A percentile compares a stretch with the other conserved stretches of the same genome.
phyloP scores from a whole-genome alignment of 2,888 invertebrate species.

The Melieria crassipennis region DNA sequence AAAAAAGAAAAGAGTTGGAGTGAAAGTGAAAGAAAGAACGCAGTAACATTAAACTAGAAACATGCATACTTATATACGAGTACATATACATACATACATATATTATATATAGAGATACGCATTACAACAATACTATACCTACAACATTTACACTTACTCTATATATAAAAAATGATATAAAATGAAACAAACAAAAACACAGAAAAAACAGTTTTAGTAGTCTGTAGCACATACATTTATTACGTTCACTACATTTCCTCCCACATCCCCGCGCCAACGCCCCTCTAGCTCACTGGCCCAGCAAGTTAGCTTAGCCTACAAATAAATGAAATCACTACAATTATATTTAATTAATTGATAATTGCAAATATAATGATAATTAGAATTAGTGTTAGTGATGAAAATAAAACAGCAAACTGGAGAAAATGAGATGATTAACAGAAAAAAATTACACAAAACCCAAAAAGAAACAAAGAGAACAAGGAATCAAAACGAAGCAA shows the following conservation, averaged over 20 bases:
- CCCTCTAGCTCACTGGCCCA: too few relatives aligned
- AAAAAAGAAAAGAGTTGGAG: too few relatives aligned
- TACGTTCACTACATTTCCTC: neutral
- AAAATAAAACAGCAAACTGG: neutral
- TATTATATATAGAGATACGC: slow-evolving; percentile 2
- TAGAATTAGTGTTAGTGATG: neutral
- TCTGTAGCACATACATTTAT: neutral
- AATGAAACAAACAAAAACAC: slow-evolving; percentile 16
- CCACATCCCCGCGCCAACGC: too few relatives aligned
- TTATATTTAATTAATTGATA: too few relatives aligned
- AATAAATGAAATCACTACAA: too few relatives aligned
- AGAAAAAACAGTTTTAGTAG: neutral
- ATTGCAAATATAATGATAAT: neutral
- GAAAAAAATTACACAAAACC: neutral
- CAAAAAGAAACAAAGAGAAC: neutral
- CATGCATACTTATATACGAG: slow-evolving; percentile 5
- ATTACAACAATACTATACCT: too few relatives aligned
- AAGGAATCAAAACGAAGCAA: neutral
- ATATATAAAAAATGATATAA: slow-evolving; percentile 6
- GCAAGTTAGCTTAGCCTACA: too few relatives aligned
- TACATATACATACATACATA: slow-evolving; percentile 4
- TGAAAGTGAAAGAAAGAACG: too few relatives aligned
- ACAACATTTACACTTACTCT: slow-evolving; percentile 16
- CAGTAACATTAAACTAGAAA: neutral
- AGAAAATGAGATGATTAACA: neutral